phyloP scores from a whole-genome alignment of 2,113 vertebrate genomes.

The Tachycineta bicolor region DNA sequence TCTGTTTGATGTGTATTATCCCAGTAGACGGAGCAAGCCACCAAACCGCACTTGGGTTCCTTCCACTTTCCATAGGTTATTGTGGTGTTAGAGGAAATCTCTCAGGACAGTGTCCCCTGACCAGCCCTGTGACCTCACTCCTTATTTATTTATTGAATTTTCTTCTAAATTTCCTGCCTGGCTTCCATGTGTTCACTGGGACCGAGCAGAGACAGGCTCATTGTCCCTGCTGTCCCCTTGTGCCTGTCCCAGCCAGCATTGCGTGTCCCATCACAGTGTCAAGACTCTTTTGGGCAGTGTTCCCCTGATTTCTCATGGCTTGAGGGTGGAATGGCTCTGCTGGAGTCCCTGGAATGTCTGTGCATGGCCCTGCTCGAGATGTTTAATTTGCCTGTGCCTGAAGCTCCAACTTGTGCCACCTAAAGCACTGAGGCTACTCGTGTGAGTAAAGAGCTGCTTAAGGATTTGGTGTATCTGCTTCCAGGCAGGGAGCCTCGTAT shows the following conservation, averaged over 20 bases:
- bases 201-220: background rate
- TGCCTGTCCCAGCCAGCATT: background rate
- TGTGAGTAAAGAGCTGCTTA: background rate
- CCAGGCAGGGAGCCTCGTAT: background rate
- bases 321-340: background rate
- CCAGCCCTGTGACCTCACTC: background rate
- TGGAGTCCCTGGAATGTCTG: background rate
- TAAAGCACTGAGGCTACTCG: background rate
- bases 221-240: background rate
- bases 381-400: background rate
- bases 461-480: conserved; percentile 28
- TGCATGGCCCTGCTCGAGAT: accelerated
- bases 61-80: background rate
- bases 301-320: background rate
- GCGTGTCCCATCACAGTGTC: accelerated
- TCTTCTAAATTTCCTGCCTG: background rate
- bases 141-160: background rate
- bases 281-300: background rate
- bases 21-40: accelerated
- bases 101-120: accelerated
- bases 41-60: accelerated
- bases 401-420: background rate
- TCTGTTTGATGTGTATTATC: background rate
- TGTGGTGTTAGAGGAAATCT: background rate
- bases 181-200: background rate